These are phyloP conservation scores for Pemphigus obesinymphae DNA, from an alignment of 1,140 invertebrate genomes.

Conservation along the genomic window DNA sequence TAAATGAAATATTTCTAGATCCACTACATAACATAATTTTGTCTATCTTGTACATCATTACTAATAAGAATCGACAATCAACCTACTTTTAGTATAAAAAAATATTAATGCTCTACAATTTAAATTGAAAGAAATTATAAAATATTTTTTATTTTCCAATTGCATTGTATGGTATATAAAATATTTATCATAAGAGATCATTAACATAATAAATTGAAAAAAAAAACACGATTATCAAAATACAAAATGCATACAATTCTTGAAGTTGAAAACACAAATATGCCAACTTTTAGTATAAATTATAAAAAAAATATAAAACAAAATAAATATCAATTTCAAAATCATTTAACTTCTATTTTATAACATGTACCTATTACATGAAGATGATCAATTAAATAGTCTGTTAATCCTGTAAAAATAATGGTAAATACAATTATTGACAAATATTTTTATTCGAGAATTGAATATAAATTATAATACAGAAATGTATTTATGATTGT, in stretches of 20 bases:
- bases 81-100: too few species aligned
- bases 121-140: too few species aligned
- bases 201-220: neutral
- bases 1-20: too few species aligned
- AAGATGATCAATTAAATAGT: neutral
- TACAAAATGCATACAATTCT: neutral
- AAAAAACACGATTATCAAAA: neutral
- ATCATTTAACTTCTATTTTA: neutral
- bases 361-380: neutral
- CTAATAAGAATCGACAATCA: too few species aligned
- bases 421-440: neutral
- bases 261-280: neutral
- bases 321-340: neutral
- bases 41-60: too few species aligned
- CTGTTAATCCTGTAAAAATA: constrained; percentile 1
- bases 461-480: neutral
- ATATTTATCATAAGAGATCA: neutral
- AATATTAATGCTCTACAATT: too few species aligned
- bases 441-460: neutral
- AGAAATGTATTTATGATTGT: neutral
- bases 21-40: too few species aligned
- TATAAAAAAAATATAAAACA: too few species aligned
- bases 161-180: neutral
- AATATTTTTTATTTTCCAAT: neutral
- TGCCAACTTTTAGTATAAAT: neutral